Percentiles rank a stretch among this genome's conserved stretches.
Conservation (phyloP, 2,797 vertebrate genomes). For the Rhinophrynus dorsalis region DNA sequence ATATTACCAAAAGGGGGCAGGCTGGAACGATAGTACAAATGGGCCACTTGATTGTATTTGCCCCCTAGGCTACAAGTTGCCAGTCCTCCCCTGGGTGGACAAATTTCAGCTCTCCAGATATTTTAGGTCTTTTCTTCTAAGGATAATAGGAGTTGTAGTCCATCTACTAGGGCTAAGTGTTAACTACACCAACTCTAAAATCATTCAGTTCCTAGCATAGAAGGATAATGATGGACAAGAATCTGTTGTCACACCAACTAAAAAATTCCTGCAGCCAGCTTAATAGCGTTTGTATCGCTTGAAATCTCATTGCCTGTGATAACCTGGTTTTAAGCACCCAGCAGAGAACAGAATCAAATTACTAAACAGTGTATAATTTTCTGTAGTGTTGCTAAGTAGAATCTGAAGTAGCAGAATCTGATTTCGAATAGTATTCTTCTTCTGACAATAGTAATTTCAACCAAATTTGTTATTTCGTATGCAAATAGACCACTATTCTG, state of each 20-base stretch:
- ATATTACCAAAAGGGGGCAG: too few species aligned
- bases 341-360: constrained; percentile 45
- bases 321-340: constrained; percentile 31
- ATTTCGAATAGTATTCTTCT: constrained; percentile 43
- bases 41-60: too few species aligned
- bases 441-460: constrained; percentile 50
- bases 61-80: too few species aligned
- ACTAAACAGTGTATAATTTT: constrained; percentile 42
- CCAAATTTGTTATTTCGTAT: constrained; percentile 55
- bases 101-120: too few species aligned
- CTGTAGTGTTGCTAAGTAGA: constrained; percentile 34
- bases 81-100: too few species aligned
- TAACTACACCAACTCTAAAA: too few species aligned
- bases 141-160: too few species aligned
- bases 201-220: too few species aligned
- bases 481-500: constrained; percentile 42
- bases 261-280: constrained; percentile 15
- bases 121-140: too few species aligned
- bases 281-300: constrained; percentile 33
- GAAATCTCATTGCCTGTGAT: constrained; percentile 34
- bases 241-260: constrained; percentile 19
- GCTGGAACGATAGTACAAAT: too few species aligned
- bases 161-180: too few species aligned
- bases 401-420: constrained; percentile 6
- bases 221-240: too few species aligned